phyloP scores from a whole-genome alignment of 2,797 vertebrate genomes.

The Denticeps clupeoides region DNA sequence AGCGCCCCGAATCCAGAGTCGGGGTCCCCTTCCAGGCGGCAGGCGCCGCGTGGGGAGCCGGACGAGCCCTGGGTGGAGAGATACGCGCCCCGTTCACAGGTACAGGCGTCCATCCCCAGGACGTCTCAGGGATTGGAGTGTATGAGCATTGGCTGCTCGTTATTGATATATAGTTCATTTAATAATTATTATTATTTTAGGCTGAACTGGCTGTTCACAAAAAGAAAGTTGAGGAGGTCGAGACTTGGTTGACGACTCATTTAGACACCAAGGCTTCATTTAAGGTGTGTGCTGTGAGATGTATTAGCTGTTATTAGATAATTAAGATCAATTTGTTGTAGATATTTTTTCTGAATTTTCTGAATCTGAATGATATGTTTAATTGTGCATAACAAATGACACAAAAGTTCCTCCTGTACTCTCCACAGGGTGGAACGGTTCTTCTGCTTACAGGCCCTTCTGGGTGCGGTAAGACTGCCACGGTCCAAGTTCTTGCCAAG shows the following conservation, averaged over 20 bases:
- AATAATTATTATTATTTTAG: slow-evolving; percentile 52
- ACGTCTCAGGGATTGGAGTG: not conserved
- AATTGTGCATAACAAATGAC: not conserved
- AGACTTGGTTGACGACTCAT: slow-evolving; percentile 73
- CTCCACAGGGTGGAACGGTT: slow-evolving; percentile 63
- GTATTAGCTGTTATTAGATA: not conserved
- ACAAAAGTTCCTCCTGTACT: slow-evolving; percentile 1
- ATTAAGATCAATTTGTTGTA: not conserved
- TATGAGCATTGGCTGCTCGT: not conserved
- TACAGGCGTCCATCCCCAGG: too few species aligned
- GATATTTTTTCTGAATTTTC: not conserved
- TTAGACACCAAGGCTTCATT: slow-evolving; percentile 43
- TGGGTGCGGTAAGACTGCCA: slow-evolving; percentile 86
- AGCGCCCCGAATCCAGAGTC: slow-evolving; percentile 21
- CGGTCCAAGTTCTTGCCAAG: slow-evolving; percentile 66
- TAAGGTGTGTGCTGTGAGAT: slow-evolving; percentile 44
- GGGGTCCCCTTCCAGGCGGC: slow-evolving; percentile 18
- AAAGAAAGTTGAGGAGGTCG: slow-evolving; percentile 92
- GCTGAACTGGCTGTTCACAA: slow-evolving; percentile 87
- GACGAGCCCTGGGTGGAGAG: slow-evolving; percentile 81
- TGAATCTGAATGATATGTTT: not conserved
- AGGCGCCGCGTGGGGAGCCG: slow-evolving; percentile 28
- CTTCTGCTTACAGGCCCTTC: slow-evolving; percentile 81
- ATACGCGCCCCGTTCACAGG: slow-evolving; percentile 36
- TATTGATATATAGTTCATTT: too few species aligned